Percentiles rank a stretch among this genome's conserved stretches.
Conservation (phyloP, 1,140 invertebrate genomes). For the Penaeus japonicus region DNA sequence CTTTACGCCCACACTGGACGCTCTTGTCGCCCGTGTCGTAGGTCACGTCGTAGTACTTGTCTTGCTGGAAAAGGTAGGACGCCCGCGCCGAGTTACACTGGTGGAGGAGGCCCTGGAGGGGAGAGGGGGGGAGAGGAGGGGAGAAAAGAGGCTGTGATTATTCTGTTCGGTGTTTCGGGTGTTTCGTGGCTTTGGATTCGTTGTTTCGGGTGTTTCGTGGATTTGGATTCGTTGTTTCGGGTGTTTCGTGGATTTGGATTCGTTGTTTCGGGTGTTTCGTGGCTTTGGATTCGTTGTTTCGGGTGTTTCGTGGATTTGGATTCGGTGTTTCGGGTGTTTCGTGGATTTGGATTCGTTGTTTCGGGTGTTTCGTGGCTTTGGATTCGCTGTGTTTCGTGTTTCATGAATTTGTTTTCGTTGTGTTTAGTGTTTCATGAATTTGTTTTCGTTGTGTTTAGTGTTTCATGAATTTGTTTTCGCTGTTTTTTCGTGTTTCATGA, state of each 20-base stretch:
- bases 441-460: too few relatives aligned
- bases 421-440: too few relatives aligned
- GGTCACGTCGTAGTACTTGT: constrained; percentile 89
- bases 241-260: not conserved
- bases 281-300: not conserved
- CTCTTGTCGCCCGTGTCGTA: constrained; percentile 95
- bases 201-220: too few relatives aligned
- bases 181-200: not conserved
- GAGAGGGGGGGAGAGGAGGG: not conserved
- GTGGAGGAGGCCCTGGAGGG: constrained; percentile 70
- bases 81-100: constrained; percentile 80
- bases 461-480: too few relatives aligned
- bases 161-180: not conserved
- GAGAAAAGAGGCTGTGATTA: not conserved
- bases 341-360: too few relatives aligned
- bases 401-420: not conserved
- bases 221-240: too few relatives aligned
- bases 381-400: too few relatives aligned
- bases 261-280: too few relatives aligned
- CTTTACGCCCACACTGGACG: constrained; percentile 91
- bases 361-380: too few relatives aligned
- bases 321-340: too few relatives aligned
- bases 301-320: not conserved
- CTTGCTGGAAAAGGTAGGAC: constrained; percentile 88
- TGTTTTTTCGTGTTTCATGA: not conserved